Evolutionary conservation across 2,888 invertebrate species (phyloP).

Genomic region (Leptinotarsa tumamoca): DNA sequence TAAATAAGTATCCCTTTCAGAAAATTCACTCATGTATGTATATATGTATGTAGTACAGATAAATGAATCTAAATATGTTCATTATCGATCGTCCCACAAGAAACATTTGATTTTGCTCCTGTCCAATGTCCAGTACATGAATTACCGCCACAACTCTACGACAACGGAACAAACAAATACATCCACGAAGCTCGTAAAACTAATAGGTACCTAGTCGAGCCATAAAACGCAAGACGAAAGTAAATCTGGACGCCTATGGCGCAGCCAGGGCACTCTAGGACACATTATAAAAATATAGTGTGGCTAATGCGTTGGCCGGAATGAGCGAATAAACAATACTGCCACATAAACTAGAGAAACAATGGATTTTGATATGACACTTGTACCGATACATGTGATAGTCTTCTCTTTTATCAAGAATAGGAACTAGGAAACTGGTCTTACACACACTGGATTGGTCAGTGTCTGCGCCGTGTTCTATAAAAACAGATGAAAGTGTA

Average conservation of each 20-base stretch:
- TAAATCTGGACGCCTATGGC: constrained; percentile 37
- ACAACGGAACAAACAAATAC: not conserved
- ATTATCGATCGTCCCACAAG: not conserved
- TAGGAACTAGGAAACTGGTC: constrained; percentile 17
- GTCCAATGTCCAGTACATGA: not conserved
- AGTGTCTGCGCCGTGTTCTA: not conserved
- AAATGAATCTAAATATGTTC: not conserved
- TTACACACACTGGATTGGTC: constrained; percentile 5
- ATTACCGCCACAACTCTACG: not conserved
- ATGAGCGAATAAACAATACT: constrained; percentile 57
- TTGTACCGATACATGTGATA: constrained; percentile 43
- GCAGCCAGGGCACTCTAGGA: constrained; percentile 26
- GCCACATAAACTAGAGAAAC: constrained; percentile 54
- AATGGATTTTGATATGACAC: constrained; percentile 51
- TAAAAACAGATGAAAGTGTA: constrained; percentile 10
- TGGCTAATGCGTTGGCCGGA: constrained; percentile 55
- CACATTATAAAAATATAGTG: constrained; percentile 39
- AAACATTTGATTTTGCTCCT: not conserved
- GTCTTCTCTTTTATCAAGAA: constrained; percentile 29
- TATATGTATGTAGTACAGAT: not conserved
- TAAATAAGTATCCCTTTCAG: too few species aligned
- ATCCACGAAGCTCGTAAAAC: constrained; percentile 21
- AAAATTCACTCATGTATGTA: too few species aligned
- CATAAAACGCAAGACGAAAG: constrained; percentile 26
- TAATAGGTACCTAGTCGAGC: constrained; percentile 27